Percentiles rank a stretch among this genome's conserved stretches.
Conservation (phyloP, 2,888 invertebrate species). For the Arrhopalites spinosus region DNA sequence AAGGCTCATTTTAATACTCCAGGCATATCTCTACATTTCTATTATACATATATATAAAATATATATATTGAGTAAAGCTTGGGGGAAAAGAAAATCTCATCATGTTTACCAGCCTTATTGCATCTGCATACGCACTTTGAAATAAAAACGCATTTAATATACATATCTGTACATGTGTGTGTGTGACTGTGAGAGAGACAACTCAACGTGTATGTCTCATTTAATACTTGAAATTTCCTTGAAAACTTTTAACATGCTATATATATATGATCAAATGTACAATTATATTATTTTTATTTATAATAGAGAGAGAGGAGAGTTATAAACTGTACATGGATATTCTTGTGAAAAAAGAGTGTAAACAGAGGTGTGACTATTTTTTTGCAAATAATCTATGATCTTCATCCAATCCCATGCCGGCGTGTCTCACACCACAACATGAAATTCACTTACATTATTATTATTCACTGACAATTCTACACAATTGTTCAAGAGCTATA, state of each 20-base stretch:
- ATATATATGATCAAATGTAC: no score
- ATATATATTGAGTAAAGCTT: no score
- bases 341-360: conserved; percentile 14
- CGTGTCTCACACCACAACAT: not conserved
- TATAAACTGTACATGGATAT: not conserved
- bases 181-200: no score
- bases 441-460: not conserved
- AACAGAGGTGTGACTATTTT: conserved; percentile 37
- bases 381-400: conserved; percentile 13
- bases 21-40: no score
- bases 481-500: conserved; percentile 1
- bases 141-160: not conserved
- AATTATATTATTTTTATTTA: no score
- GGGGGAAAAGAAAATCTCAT: no score
- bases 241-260: no score
- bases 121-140: not conserved
- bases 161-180: not conserved
- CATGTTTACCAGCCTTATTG: no score
- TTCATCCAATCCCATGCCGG: conserved; percentile 9
- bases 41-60: no score
- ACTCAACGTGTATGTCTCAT: no score
- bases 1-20: no score
- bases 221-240: no score
- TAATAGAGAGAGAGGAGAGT: not conserved
- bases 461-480: not conserved